phyloP scores from a whole-genome alignment of 2,797 vertebrate genomes.

The Microtus californicus region DNA sequence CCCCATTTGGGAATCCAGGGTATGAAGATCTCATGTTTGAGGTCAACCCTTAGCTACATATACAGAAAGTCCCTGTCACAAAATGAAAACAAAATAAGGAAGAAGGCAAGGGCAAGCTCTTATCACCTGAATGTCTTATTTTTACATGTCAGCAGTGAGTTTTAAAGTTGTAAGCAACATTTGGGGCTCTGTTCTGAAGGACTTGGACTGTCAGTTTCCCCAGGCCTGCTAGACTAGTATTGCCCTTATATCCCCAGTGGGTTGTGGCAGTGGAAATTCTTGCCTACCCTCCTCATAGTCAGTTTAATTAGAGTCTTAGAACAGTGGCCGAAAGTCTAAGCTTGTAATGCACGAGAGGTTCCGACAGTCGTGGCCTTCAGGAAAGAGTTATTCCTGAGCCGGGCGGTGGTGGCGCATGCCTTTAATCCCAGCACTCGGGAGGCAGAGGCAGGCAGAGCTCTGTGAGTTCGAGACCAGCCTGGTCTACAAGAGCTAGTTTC shows the following conservation, averaged over 20 bases:
- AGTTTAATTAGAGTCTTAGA: neutral
- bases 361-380: neutral
- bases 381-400: neutral
- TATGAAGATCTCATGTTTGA: neutral
- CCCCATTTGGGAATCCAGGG: neutral
- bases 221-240: neutral
- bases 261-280: neutral
- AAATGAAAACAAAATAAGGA: neutral
- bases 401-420: too few species aligned
- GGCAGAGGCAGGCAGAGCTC: too few species aligned
- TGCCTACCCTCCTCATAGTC: neutral
- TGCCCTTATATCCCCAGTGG: neutral
- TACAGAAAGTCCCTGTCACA: neutral
- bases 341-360: neutral
- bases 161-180: constrained; percentile 44
- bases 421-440: too few species aligned
- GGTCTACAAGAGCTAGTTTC: too few species aligned
- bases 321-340: neutral
- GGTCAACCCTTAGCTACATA: neutral
- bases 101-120: neutral
- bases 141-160: neutral
- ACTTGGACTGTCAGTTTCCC: constrained; percentile 37
- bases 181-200: constrained; percentile 29
- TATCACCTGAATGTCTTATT: neutral
- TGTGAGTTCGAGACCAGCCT: too few species aligned